A percentile compares a stretch with the other conserved stretches of the same genome.
These are phyloP conservation scores for Schlechtendalia chinensis DNA, from an alignment of 1,140 invertebrate genomes.

Conservation along the genomic window DNA sequence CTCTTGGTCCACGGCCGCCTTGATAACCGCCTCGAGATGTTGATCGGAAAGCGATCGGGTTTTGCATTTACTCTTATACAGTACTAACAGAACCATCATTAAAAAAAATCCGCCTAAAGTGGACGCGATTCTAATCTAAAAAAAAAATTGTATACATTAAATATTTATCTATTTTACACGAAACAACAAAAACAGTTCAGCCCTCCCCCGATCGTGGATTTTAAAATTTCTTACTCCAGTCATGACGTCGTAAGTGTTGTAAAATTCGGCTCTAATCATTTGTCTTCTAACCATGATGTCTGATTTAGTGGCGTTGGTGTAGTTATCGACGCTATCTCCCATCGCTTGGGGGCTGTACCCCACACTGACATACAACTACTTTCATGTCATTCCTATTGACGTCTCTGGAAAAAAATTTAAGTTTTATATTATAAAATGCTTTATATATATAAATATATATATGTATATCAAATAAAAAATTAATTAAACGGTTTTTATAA, in stretches of 20 bases:
- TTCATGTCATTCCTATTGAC: conserved; percentile 47
- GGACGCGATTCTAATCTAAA: conserved; percentile 72
- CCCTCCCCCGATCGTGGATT: neutral
- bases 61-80: conserved; percentile 77
- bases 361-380: conserved; percentile 31
- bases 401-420: conserved; percentile 10
- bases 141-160: neutral
- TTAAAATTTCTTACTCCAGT: conserved; percentile 63
- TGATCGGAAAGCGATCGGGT: conserved; percentile 59
- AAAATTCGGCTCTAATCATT: conserved; percentile 67
- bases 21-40: conserved; percentile 65
- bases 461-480: too few species aligned
- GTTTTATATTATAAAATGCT: too few species aligned
- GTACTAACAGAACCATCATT: conserved; percentile 79
- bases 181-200: too few species aligned
- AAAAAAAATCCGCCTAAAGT: conserved; percentile 85
- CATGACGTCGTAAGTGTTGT: conserved; percentile 87
- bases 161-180: neutral
- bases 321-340: conserved; percentile 35
- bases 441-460: too few species aligned
- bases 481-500: too few species aligned
- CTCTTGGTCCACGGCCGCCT: conserved; percentile 72
- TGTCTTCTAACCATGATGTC: conserved; percentile 50
- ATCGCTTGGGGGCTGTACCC: conserved; percentile 47
- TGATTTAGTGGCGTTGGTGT: conserved; percentile 47